phyloP scores from a whole-genome alignment of 2,888 invertebrate species.

The Blastobasis adustella region DNA sequence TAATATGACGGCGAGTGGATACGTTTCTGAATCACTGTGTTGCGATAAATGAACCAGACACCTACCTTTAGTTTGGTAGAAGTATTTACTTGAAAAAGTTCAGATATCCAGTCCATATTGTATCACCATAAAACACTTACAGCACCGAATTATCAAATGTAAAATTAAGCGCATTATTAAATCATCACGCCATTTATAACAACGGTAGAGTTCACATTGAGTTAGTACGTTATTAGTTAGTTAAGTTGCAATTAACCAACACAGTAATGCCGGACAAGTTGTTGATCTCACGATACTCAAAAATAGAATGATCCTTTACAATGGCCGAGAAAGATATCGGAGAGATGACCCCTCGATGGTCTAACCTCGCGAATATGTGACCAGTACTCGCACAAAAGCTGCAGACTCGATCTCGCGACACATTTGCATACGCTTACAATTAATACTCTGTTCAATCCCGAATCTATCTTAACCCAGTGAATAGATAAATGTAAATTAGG shows the following conservation, averaged over 20 bases:
- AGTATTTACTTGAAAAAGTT: conserved; percentile 60
- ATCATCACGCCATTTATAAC: neutral
- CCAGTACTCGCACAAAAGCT: conserved; percentile 48
- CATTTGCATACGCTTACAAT: conserved; percentile 50
- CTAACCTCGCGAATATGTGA: conserved; percentile 53
- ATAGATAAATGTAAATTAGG: conserved; percentile 2
- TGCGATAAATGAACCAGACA: conserved; percentile 3
- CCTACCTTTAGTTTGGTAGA: conserved; percentile 57
- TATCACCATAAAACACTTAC: neutral
- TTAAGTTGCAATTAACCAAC: neutral
- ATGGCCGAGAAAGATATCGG: conserved; percentile 52
- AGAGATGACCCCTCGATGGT: conserved; percentile 59
- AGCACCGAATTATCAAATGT: neutral
- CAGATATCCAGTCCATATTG: conserved; percentile 65
- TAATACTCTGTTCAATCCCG: neutral
- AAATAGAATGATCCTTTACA: conserved; percentile 46
- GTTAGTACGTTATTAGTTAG: neutral
- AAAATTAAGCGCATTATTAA: neutral
- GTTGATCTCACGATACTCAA: conserved; percentile 52
- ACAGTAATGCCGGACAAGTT: conserved; percentile 21
- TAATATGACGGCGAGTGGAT: too few species aligned
- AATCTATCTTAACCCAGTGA: neutral
- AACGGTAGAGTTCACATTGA: too few species aligned
- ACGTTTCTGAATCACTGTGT: too few species aligned
- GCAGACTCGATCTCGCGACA: conserved; percentile 21